Percentiles rank a stretch among this genome's conserved stretches.
These are phyloP conservation scores for Entomobrya multifasciata DNA, from an alignment of 2,888 invertebrate species.

Conservation along the genomic window DNA sequence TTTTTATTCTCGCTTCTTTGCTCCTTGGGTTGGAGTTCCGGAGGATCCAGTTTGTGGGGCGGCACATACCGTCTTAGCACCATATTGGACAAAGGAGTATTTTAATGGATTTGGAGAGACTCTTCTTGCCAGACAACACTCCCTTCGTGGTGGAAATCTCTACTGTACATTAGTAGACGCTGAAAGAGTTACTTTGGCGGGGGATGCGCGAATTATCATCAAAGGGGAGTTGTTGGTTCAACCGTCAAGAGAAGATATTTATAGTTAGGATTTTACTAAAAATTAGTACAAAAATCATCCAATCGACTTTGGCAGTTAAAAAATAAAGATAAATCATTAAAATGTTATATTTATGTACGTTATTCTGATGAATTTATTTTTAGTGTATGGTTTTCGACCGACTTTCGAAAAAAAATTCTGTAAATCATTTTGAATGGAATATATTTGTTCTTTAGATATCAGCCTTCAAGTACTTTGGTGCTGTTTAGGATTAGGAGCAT, in stretches of 20 bases:
- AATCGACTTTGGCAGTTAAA: background rate
- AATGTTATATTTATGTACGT: too few species aligned
- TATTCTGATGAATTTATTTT: too few species aligned
- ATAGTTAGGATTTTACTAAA: background rate
- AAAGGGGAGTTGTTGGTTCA: slow-evolving; percentile 53
- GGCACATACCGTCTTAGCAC: slow-evolving; percentile 78
- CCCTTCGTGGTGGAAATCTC: slow-evolving; percentile 56
- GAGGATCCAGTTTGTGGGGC: slow-evolving; percentile 81
- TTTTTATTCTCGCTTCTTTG: slow-evolving; percentile 82
- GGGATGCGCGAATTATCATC: slow-evolving; percentile 63
- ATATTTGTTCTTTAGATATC: too few species aligned
- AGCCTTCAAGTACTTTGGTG: too few species aligned
- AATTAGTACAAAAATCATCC: background rate
- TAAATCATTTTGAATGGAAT: too few species aligned
- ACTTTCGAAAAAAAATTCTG: too few species aligned
- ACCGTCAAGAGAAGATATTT: background rate
- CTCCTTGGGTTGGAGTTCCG: slow-evolving; percentile 80
- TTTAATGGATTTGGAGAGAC: slow-evolving; percentile 56
- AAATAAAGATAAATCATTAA: too few species aligned
- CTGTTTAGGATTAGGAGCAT: too few species aligned
- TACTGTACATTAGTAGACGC: slow-evolving; percentile 55
- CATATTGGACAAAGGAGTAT: slow-evolving; percentile 62
- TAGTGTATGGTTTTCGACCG: too few species aligned
- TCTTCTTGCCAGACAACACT: slow-evolving; percentile 55
- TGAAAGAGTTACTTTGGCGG: slow-evolving; percentile 54